A percentile compares a stretch with the other conserved stretches of the same genome.
Conservation (phyloP, 2,888 invertebrate species). For the Morpho achilles region DNA sequence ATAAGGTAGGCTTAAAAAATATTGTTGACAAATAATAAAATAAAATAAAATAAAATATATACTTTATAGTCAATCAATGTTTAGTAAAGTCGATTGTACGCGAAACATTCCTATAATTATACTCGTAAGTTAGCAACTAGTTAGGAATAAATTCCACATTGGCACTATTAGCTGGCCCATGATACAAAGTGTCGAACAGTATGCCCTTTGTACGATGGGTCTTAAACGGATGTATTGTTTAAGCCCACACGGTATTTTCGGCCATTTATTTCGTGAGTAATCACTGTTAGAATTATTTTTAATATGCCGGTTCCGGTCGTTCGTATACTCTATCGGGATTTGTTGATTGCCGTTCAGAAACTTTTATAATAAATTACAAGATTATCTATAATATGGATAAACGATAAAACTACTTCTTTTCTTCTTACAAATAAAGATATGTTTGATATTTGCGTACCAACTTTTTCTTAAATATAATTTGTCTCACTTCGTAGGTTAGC, state of each 20-base stretch:
- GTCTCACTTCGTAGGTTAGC: too few species aligned
- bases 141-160: not conserved
- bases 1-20: too few species aligned
- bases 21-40: too few species aligned
- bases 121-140: not conserved
- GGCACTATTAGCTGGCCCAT: slow-evolving; percentile 1
- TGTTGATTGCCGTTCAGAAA: slow-evolving; percentile 2
- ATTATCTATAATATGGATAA: too few species aligned
- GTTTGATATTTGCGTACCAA: too few species aligned
- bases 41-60: too few species aligned
- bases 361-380: not conserved
- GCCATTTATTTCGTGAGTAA: slow-evolving; percentile 48
- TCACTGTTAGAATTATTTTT: slow-evolving; percentile 44
- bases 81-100: too few species aligned
- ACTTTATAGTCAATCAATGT: too few species aligned
- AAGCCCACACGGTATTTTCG: slow-evolving; percentile 43
- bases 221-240: slow-evolving; percentile 53
- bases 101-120: not conserved
- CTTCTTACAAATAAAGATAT: too few species aligned
- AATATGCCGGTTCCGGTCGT: slow-evolving; percentile 43
- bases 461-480: too few species aligned
- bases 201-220: slow-evolving; percentile 9
- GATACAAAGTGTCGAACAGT: slow-evolving; percentile 8
- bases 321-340: slow-evolving; percentile 8
- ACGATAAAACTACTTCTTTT: too few species aligned